Evolutionary conservation across 2,797 vertebrate genomes (phyloP).

Genomic region (Simalia tracyae): DNA sequence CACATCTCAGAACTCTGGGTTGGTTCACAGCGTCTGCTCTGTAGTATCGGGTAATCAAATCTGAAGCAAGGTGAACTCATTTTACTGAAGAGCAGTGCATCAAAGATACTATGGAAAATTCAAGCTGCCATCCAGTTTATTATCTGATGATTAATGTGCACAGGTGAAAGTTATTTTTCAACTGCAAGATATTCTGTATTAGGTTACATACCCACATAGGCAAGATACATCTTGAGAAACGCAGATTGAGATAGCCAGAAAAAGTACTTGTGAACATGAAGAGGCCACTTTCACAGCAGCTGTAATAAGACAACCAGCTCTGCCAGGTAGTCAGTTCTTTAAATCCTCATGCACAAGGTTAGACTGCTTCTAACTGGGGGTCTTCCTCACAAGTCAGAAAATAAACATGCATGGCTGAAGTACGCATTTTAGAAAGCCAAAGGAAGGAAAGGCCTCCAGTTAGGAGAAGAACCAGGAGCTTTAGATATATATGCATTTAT

Average conservation of each 20-base stretch:
- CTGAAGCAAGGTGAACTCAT: neutral
- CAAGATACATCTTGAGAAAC: neutral
- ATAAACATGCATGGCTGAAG: neutral
- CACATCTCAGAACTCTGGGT: neutral
- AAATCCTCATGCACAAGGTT: no score
- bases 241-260: neutral
- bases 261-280: neutral
- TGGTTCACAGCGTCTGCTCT: neutral
- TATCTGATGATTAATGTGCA: neutral
- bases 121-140: no score
- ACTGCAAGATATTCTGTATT: neutral
- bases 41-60: neutral
- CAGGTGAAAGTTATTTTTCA: neutral
- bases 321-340: neutral
- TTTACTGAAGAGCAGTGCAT: neutral
- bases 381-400: neutral
- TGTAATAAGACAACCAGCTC: no score
- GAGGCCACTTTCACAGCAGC: neutral
- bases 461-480: neutral
- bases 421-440: neutral
- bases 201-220: neutral
- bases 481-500: neutral
- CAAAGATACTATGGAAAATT: neutral
- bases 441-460: neutral
- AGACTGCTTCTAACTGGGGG: neutral